phyloP scores from a whole-genome alignment of 2,797 vertebrate species.

The Sebastes iracundus region DNA sequence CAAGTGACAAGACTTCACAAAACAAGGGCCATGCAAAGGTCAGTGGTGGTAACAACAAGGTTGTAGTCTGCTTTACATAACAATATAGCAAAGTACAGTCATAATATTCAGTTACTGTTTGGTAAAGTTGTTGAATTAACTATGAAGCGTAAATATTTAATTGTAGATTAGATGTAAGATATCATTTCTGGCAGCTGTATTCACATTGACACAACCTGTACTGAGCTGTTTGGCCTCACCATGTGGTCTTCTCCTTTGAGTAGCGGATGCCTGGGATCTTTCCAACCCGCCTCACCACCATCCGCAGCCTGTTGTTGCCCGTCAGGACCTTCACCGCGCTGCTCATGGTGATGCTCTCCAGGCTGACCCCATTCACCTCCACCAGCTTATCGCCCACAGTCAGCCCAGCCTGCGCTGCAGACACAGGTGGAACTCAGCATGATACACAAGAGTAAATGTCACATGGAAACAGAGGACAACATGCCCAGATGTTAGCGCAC shows the following conservation, averaged over 20 bases:
- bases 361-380: constrained; percentile 94
- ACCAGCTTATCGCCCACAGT: constrained; percentile 96
- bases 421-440: constrained; percentile 39
- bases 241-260: constrained; percentile 98
- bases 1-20: constrained; percentile 55
- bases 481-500: background rate
- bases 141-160: background rate
- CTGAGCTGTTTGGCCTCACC: constrained; percentile 79
- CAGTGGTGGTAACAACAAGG: constrained; percentile 12
- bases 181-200: background rate
- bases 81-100: background rate
- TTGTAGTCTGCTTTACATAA: background rate
- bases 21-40: constrained; percentile 44
- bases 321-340: constrained; percentile 95
- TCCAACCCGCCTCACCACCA: constrained; percentile 95
- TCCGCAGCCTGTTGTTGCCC: constrained; percentile 92
- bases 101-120: background rate
- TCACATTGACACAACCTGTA: background rate
- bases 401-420: constrained; percentile 89
- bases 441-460: constrained; percentile 5
- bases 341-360: constrained; percentile 98
- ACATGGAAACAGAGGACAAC: background rate
- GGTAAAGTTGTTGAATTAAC: background rate
- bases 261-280: constrained; percentile 97
- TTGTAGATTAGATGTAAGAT: background rate